Conservation (phyloP, 2,113 vertebrate species). For the Azemiops feae region DNA sequence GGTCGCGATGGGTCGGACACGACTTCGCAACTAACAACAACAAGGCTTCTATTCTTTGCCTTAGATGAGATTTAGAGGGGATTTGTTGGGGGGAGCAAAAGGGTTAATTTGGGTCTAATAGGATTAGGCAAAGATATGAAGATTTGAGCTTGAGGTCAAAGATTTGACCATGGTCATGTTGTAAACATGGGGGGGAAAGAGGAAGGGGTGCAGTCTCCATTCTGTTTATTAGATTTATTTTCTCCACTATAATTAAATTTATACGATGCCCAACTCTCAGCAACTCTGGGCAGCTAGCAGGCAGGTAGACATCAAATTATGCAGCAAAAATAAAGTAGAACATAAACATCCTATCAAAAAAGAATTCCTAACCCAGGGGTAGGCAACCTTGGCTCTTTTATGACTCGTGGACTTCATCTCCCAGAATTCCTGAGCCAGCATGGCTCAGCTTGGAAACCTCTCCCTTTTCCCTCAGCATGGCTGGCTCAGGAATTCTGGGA, state of each 20-base stretch:
- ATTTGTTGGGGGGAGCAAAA: not conserved
- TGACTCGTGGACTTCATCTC: too few relatives aligned
- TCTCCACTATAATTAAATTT: not conserved
- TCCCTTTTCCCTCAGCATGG: too few relatives aligned
- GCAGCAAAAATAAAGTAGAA: slow-evolving; percentile 9
- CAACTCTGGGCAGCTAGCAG: not conserved
- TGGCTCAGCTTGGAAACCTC: too few relatives aligned
- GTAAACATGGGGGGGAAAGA: not conserved
- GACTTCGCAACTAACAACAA: too few relatives aligned
- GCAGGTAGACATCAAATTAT: slow-evolving; percentile 28
- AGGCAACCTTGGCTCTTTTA: too few relatives aligned
- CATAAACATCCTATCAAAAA: slow-evolving; percentile 18
- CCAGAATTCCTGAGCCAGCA: too few relatives aligned
- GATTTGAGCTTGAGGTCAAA: not conserved
- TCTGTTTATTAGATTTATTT: not conserved
- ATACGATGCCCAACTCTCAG: not conserved
- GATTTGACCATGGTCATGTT: not conserved
- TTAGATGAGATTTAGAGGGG: not conserved
- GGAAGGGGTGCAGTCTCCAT: not conserved
- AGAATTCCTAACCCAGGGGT: slow-evolving; percentile 27
- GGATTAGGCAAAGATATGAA: not conserved
- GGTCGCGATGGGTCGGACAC: too few relatives aligned
- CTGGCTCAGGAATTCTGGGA: too few relatives aligned
- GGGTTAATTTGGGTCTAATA: not conserved
- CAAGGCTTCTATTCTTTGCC: not conserved